These are phyloP conservation scores for Champsocephalus esox DNA, from an alignment of 2,797 vertebrate species.

Conservation along the genomic window DNA sequence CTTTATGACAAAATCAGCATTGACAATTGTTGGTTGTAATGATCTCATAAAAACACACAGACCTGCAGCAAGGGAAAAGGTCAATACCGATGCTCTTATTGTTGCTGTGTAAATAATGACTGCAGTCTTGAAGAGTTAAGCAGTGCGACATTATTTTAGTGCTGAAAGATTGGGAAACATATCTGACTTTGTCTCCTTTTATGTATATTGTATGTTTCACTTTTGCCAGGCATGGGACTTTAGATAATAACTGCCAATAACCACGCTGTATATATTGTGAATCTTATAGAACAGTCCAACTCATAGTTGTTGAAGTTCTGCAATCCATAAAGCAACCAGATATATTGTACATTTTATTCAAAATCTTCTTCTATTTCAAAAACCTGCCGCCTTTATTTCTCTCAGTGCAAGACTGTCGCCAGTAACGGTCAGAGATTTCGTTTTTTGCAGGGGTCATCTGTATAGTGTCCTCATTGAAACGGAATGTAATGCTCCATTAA, in stretches of 20 bases:
- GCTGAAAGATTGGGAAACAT: too few relatives aligned
- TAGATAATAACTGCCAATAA: too few relatives aligned
- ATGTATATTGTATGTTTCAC: too few relatives aligned
- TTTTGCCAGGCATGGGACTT: too few relatives aligned
- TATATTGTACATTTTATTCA: neutral
- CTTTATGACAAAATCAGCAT: neutral
- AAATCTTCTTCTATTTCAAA: neutral
- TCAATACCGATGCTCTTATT: neutral
- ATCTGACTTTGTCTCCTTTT: neutral
- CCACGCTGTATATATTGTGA: too few relatives aligned
- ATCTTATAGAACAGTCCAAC: neutral
- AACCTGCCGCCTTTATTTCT: neutral
- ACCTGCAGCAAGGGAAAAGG: neutral
- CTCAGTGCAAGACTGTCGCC: neutral
- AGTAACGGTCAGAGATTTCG: neutral
- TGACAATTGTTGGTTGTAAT: neutral
- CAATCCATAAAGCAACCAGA: neutral
- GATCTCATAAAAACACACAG: conserved; percentile 19
- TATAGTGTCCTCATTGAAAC: neutral
- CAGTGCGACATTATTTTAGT: neutral
- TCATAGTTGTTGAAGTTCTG: neutral
- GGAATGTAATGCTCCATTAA: neutral
- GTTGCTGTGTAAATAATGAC: neutral
- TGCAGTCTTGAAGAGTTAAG: neutral
- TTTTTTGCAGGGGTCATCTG: neutral